phyloP scores from a whole-genome alignment of 2,888 invertebrate species.

The Pollenia amentaria region DNA sequence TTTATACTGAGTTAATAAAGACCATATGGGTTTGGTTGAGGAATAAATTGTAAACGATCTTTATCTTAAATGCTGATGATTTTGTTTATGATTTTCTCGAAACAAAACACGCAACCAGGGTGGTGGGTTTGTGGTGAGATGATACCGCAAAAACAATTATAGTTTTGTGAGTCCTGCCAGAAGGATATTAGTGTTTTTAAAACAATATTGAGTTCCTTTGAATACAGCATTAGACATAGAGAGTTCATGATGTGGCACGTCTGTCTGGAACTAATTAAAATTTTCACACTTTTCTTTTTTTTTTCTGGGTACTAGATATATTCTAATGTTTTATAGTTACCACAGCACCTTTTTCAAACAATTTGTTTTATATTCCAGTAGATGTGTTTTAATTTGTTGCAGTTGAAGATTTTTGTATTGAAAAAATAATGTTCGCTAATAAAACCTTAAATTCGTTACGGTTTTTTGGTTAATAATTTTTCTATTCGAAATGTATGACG shows the following conservation, averaged over 20 bases:
- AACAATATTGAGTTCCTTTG: conserved; percentile 61
- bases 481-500: conserved; percentile 79
- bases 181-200: conserved; percentile 6
- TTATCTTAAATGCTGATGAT: conserved; percentile 68
- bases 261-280: conserved; percentile 85
- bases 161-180: neutral
- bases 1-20: conserved; percentile 52
- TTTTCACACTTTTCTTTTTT: conserved; percentile 83
- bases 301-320: neutral
- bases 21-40: conserved; percentile 49
- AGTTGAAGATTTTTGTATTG: conserved; percentile 72
- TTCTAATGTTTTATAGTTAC: conserved; percentile 15
- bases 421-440: conserved; percentile 75
- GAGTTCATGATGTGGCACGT: conserved; percentile 43
- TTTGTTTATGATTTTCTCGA: conserved; percentile 5
- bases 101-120: conserved; percentile 38
- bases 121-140: conserved; percentile 58
- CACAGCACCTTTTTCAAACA: conserved; percentile 58
- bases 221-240: conserved; percentile 72
- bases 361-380: conserved; percentile 63
- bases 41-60: conserved; percentile 52
- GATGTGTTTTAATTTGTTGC: conserved; percentile 67
- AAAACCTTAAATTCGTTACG: conserved; percentile 82
- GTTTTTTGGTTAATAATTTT: conserved; percentile 84
- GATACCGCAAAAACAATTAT: conserved; percentile 49